Base-by-base conservation (phyloP, 1,140 invertebrate genomes). In the Tenebrio molitor region DNA sequence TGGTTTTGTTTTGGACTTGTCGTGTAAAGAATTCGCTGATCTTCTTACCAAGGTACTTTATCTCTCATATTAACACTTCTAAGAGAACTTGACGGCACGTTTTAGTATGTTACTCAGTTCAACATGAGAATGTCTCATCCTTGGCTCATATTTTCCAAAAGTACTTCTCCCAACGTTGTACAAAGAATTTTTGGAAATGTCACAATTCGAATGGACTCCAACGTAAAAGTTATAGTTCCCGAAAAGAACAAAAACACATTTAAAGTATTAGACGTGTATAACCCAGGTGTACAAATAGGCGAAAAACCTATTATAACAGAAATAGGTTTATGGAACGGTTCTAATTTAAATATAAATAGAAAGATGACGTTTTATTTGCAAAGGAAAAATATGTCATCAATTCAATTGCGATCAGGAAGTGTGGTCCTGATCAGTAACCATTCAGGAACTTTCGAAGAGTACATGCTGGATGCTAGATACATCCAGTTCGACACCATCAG, bases 401-500 rank as follows among this genome's bases (percentile, higher is more conserved):
- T 66, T 36, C 10, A 19, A 42, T 44, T 66, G 23, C 34, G 64
- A 23, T 41, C 64, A 8, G 42, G 36, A 8, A 44, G 64, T 66
- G 64, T 66, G 2, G 36, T 66, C 12, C 17, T 66, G 2, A 15
- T 66, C 7, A 10, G 7, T 2, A 42, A 44, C 3, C 39, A 66
- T 42, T 21, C 14, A 19, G 64, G 39, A 15, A 42, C 36, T 17
- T 66, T 66, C 23, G 17, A 66, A 44, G 64, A 42, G 7, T 66
- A 66, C 17, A 42, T 66, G 64, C 36, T 66, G 6, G 39, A 66
- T 21, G n/a, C 64, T 3, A 41, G 64, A 44, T 44, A 42, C 10
- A 66, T 19, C 15, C 36, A 66, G 15, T 25, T 44, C 12, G 64
- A 66, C 25, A 66, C 64, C 14, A 41, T 44, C 23, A 66, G 64